phyloP scores from a whole-genome alignment of 2,797 vertebrate genomes.

The Hemibagrus guttatus region DNA sequence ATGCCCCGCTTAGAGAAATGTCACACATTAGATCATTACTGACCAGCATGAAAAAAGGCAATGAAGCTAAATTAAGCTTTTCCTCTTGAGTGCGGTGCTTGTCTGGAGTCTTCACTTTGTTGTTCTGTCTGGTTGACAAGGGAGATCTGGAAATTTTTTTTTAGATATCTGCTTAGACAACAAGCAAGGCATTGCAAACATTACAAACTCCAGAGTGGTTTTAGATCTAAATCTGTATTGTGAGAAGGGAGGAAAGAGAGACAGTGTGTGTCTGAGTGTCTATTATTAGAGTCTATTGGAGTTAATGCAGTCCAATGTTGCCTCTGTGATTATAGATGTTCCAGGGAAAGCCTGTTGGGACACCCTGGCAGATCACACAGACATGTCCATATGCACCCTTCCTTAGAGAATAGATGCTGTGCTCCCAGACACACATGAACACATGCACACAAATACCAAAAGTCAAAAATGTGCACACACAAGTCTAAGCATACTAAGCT shows the following conservation, averaged over 20 bases:
- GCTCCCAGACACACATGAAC: not conserved
- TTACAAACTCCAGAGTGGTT: not conserved
- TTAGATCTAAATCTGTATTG: constrained; percentile 15
- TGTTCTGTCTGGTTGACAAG: not conserved
- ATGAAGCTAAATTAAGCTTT: constrained; percentile 32
- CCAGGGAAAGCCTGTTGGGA: constrained; percentile 47
- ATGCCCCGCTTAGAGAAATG: constrained; percentile 25
- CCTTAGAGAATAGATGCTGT: constrained; percentile 24
- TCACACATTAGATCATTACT: constrained; percentile 35
- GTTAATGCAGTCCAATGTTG: constrained; percentile 40
- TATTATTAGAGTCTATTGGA: constrained; percentile 40
- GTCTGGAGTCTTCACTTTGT: not conserved
- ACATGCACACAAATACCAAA: not conserved
- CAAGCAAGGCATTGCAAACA: not conserved
- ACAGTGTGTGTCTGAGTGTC: constrained; percentile 11
- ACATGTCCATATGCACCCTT: constrained; percentile 50
- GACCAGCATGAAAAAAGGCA: constrained; percentile 25
- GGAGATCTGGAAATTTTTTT: not conserved
- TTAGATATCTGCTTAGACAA: not conserved
- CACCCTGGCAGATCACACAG: constrained; percentile 34
- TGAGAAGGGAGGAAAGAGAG: not conserved
- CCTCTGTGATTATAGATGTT: constrained; percentile 28
- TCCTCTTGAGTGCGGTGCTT: constrained; percentile 12
- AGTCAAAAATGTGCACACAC: not conserved
- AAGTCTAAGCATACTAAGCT: not conserved